Conservation (phyloP, 2,113 vertebrate species). For the Ammospiza caudacuta region DNA sequence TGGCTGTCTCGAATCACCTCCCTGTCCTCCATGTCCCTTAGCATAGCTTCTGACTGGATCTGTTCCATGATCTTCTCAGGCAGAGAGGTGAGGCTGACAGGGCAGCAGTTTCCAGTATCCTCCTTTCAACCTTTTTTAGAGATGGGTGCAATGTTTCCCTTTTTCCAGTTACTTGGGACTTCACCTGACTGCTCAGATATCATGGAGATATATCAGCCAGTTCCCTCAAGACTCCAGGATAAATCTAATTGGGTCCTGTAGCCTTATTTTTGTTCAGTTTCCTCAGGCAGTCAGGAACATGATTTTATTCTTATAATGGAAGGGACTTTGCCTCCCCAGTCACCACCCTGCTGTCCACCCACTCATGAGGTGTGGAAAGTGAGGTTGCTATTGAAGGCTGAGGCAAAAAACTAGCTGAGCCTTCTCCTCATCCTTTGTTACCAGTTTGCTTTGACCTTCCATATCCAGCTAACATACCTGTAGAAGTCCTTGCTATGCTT, state of each 20-base stretch:
- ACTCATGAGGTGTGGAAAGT: background rate
- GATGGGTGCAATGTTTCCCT: background rate
- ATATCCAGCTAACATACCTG: background rate
- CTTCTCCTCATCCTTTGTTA: accelerated
- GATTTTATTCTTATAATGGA: background rate
- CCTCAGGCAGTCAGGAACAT: background rate
- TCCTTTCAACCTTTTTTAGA: background rate
- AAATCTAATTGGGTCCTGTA: background rate
- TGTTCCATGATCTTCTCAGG: background rate
- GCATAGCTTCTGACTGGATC: background rate
- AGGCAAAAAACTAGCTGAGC: background rate
- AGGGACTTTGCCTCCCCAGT: background rate
- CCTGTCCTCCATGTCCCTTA: background rate
- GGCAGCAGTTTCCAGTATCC: background rate
- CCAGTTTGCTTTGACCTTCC: background rate
- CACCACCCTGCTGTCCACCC: background rate
- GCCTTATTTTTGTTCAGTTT: background rate
- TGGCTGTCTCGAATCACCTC: background rate
- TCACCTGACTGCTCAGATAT: background rate
- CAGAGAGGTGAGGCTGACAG: background rate
- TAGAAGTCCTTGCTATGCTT: background rate
- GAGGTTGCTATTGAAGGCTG: background rate
- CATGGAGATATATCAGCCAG: background rate
- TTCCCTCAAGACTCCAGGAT: background rate
- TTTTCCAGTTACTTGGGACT: background rate